phyloP scores from a whole-genome alignment of 2,888 invertebrate species.

The Agonopterix arenella region DNA sequence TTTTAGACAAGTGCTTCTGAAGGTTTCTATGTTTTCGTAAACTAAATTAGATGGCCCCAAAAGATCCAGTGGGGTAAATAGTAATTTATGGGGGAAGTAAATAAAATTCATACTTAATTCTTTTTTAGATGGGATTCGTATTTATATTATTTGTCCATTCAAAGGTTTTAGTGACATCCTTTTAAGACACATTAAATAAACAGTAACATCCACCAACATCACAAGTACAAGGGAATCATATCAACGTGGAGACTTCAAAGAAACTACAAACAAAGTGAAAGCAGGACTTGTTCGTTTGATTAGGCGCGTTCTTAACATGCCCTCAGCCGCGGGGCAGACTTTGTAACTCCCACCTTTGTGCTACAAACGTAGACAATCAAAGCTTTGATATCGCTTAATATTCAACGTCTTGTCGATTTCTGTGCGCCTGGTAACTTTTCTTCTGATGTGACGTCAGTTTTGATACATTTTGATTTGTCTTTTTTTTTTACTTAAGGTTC shows the following conservation, averaged over 20 bases:
- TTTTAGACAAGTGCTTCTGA: too few species aligned
- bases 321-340: conserved; percentile 54
- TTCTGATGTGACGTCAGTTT: conserved; percentile 2
- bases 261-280: conserved; percentile 67
- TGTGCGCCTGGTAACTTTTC: conserved; percentile 32
- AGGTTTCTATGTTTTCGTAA: too few species aligned
- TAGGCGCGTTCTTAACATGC: conserved; percentile 62
- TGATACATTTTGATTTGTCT: too few species aligned
- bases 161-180: too few species aligned
- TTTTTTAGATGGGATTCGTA: too few species aligned
- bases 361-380: conserved; percentile 34
- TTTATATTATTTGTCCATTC: too few species aligned
- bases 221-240: conserved; percentile 54
- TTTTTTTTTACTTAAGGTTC: too few species aligned
- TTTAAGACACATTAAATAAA: too few species aligned
- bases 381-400: conserved; percentile 40
- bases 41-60: too few species aligned
- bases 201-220: conserved; percentile 13
- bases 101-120: too few species aligned
- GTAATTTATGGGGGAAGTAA: too few species aligned
- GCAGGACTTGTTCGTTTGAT: conserved; percentile 66
- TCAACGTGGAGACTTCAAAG: conserved; percentile 60
- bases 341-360: conserved; percentile 60
- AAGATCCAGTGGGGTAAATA: too few species aligned
- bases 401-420: conserved; percentile 52